Conservation (phyloP, 2,113 vertebrate species). For the Trichechus manatus region DNA sequence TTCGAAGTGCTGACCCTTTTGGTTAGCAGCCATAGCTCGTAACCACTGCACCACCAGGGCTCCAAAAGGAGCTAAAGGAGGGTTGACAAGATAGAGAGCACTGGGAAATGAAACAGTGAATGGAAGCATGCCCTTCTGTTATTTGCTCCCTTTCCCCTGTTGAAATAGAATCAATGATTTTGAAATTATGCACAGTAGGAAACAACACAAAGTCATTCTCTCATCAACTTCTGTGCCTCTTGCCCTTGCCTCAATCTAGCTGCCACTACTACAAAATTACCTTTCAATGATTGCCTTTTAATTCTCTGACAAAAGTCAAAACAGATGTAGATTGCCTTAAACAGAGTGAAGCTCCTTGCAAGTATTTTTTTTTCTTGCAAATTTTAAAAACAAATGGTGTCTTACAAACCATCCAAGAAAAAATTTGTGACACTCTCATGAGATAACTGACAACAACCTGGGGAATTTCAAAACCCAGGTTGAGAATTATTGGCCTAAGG, state of each 20-base stretch:
- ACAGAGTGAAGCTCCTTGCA: not conserved
- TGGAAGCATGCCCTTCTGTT: not conserved
- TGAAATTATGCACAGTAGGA: not conserved
- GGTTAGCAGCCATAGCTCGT: not conserved
- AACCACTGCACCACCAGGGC: not conserved
- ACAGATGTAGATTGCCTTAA: conserved; percentile 23
- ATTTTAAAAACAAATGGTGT: conserved; percentile 56
- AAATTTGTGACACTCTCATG: not conserved
- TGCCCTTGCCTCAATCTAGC: not conserved
- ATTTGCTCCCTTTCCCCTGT: not conserved
- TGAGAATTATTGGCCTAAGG: conserved; percentile 34
- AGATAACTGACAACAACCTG: conserved; percentile 32
- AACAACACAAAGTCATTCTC: conserved; percentile 31
- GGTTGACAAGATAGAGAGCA: not conserved
- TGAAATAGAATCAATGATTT: conserved; percentile 1
- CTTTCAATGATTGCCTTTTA: not conserved
- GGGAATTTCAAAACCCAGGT: not conserved
- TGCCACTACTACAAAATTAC: not conserved
- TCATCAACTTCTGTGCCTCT: not conserved
- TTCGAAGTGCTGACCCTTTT: not conserved
- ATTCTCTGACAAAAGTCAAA: conserved; percentile 28
- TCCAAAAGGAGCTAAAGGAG: not conserved
- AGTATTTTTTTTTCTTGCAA: conserved; percentile 17
- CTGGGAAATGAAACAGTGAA: not conserved
- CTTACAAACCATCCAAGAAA: conserved; percentile 53